Evolutionary conservation across 2,113 vertebrate species (phyloP).

Genomic region (Mastomys coucha): DNA sequence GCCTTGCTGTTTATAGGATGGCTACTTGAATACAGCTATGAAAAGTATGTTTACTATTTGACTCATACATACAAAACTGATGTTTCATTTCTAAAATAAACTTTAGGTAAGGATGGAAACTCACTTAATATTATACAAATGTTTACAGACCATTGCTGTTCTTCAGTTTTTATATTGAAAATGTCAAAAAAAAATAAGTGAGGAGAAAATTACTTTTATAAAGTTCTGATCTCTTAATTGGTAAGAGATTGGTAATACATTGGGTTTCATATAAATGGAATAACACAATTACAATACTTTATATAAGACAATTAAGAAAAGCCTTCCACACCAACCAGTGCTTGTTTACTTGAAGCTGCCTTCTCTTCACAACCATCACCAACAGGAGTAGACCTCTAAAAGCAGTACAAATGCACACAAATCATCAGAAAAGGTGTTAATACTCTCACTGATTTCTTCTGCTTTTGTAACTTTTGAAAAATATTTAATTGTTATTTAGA

Average conservation of each 20-base stretch:
- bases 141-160: not conserved
- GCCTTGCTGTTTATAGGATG: not conserved
- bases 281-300: too few relatives aligned
- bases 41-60: not conserved
- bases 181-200: not conserved
- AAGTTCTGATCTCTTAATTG: constrained; percentile 6
- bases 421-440: not conserved
- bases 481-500: not conserved
- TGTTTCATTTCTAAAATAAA: not conserved
- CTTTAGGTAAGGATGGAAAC: not conserved
- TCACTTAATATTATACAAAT: not conserved
- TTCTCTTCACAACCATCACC: not conserved
- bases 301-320: not conserved
- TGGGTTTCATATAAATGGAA: too few relatives aligned
- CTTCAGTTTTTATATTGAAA: not conserved
- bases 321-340: not conserved
- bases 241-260: not conserved
- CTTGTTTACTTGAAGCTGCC: not conserved
- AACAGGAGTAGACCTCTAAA: not conserved
- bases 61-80: not conserved
- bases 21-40: not conserved
- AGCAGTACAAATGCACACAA: not conserved
- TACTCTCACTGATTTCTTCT: not conserved
- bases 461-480: not conserved
- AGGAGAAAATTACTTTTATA: constrained; percentile 24